Conservation (phyloP, 2,888 invertebrate genomes). For the Drosophila dives region DNA sequence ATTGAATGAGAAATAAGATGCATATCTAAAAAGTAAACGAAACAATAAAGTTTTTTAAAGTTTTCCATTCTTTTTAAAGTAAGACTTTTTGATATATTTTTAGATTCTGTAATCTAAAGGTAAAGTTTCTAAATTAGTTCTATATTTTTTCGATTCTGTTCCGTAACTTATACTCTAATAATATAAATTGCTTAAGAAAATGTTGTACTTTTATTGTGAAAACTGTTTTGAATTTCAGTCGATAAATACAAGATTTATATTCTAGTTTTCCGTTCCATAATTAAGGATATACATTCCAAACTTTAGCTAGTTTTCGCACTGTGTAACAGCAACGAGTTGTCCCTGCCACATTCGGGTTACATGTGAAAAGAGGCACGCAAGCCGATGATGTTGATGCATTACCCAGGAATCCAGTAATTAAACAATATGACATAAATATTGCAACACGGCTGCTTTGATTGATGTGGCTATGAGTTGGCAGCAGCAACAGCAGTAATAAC, state of each 20-base stretch:
- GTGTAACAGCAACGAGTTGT: not conserved
- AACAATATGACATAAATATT: conserved; percentile 82
- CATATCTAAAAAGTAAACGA: not conserved
- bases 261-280: not conserved
- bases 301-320: not conserved
- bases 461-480: conserved; percentile 15
- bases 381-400: conserved; percentile 77
- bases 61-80: not conserved
- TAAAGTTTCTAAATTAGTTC: not conserved
- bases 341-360: not conserved
- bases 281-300: not conserved
- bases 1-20: not conserved
- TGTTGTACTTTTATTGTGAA: not conserved
- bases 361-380: conserved; percentile 45
- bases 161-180: not conserved
- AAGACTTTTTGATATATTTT: not conserved
- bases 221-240: not conserved
- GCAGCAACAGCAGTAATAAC: not conserved
- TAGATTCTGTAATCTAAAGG: not conserved
- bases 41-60: not conserved
- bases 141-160: not conserved
- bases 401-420: conserved; percentile 81
- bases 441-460: conserved; percentile 66
- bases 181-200: not conserved
- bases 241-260: fast-evolving